phyloP scores from a whole-genome alignment of 2,888 invertebrate genomes.

The Chorisops tibialis region DNA sequence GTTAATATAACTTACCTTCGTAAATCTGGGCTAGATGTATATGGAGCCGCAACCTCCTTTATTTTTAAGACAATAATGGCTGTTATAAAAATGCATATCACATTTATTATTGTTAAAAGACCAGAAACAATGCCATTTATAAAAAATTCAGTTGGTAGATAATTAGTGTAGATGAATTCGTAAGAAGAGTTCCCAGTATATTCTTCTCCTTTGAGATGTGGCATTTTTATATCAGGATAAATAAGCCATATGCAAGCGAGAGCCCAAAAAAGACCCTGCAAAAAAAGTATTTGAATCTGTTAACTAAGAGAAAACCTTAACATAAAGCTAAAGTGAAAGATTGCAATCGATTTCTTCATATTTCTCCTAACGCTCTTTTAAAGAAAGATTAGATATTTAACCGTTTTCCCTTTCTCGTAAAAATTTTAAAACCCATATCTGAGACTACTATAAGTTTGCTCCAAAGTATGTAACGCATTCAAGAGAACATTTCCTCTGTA shows the following conservation, averaged over 20 bases:
- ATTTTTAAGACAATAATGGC: slow-evolving; percentile 78
- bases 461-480: too few relatives aligned
- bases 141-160: slow-evolving; percentile 72
- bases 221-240: slow-evolving; percentile 65
- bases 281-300: too few relatives aligned
- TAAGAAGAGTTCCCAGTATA: slow-evolving; percentile 63
- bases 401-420: too few relatives aligned
- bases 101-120: slow-evolving; percentile 75
- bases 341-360: too few relatives aligned
- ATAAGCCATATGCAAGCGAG: slow-evolving; percentile 69
- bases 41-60: slow-evolving; percentile 79
- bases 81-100: slow-evolving; percentile 77
- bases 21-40: slow-evolving; percentile 70
- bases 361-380: too few relatives aligned
- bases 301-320: too few relatives aligned
- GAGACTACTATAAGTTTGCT: too few relatives aligned
- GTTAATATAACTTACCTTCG: slow-evolving; percentile 59
- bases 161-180: slow-evolving; percentile 66
- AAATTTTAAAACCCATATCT: too few relatives aligned
- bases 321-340: too few relatives aligned
- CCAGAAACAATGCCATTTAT: slow-evolving; percentile 77
- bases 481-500: too few relatives aligned
- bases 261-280: slow-evolving; percentile 70
- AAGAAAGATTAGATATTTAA: too few relatives aligned
- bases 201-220: slow-evolving; percentile 66